A percentile compares a stretch with the other conserved stretches of the same genome.
Conservation (phyloP, 2,797 vertebrate species). For the Propithecus perrieri region DNA sequence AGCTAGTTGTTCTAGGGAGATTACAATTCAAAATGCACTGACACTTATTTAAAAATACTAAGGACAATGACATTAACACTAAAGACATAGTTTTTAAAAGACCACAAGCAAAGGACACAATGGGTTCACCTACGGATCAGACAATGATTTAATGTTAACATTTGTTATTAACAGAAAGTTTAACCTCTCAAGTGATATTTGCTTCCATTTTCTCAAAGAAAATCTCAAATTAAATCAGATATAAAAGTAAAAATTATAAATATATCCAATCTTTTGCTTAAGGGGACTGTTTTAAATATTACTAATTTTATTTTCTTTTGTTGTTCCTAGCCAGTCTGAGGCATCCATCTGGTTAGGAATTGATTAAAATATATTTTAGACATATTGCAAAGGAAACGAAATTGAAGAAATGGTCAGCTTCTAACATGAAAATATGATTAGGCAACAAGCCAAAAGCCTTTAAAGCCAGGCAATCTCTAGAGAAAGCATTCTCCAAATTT, state of each 20-base stretch:
- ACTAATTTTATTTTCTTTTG: neutral
- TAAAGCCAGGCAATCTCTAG: neutral
- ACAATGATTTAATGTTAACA: neutral
- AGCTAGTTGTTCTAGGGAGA: neutral
- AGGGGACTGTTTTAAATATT: neutral
- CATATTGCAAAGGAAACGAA: neutral
- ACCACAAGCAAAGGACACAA: neutral
- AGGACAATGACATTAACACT: neutral
- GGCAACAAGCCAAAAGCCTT: neutral
- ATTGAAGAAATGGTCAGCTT: neutral
- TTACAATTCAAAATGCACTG: neutral
- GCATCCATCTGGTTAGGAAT: neutral
- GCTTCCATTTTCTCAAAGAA: neutral
- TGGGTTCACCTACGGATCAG: neutral
- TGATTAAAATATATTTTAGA: neutral
- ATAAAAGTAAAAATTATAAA: neutral
- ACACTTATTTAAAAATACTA: neutral
- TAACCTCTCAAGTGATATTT: neutral
- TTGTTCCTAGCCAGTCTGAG: neutral
- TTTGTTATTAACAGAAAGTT: neutral
- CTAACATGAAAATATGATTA: neutral
- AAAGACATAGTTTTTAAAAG: neutral
- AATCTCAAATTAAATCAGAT: neutral
- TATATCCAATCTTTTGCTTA: neutral
- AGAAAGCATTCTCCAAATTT: neutral